Evolutionary conservation across 2,113 vertebrate species (phyloP), one percentile per base, ranked within the genome.

Genomic region (Lathamus discolor): DNA sequence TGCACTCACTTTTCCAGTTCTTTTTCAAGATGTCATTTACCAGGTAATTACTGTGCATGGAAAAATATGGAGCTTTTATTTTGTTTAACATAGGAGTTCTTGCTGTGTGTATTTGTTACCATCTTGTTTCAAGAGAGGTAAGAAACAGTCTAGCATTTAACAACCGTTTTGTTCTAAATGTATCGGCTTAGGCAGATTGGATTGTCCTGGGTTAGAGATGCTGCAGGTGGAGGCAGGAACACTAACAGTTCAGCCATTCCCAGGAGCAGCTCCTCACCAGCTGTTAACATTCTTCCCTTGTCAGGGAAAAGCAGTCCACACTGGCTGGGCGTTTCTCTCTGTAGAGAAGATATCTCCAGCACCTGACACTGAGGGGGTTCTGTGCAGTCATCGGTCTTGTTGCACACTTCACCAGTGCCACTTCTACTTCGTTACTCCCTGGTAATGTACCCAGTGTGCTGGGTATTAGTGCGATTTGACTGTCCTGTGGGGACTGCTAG

Each of bases 21-120:
- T 99, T 97, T 99, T 99, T 94, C 99, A 99, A 98, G 99, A 99
- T 97, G 99, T 99, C 93, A 99, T 99, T 98, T 99, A 99, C 98
- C 99, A 99, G 99, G 99, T 99, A 97, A 95, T 90, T 79, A 73
- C 63, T 10, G 55, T 35, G 31, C 19, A 5, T 3, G 41, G 35
- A 46, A 48, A 37, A 87, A 13, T 18, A 15, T 1, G 1, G 8
- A 9, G 16, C 75, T 25, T 31, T 25, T 0, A 2, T 72, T 54
- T 44, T 52, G 10, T 43, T 62, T 59, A 27, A 24, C 17, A 6
- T 35, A 25, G 3, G 35, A 49, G 24, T 48, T 48, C 52, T 72
- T 35, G 51, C 66, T 44, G 11, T 15, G 20, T 49, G 27, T 39
- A 1, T 28, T 41, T 87, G 69, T 49, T 81, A 29, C 9, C 37